Evolutionary conservation across 1,140 invertebrate genomes (phyloP).

Genomic region (Drosophila kikkawai): DNA sequence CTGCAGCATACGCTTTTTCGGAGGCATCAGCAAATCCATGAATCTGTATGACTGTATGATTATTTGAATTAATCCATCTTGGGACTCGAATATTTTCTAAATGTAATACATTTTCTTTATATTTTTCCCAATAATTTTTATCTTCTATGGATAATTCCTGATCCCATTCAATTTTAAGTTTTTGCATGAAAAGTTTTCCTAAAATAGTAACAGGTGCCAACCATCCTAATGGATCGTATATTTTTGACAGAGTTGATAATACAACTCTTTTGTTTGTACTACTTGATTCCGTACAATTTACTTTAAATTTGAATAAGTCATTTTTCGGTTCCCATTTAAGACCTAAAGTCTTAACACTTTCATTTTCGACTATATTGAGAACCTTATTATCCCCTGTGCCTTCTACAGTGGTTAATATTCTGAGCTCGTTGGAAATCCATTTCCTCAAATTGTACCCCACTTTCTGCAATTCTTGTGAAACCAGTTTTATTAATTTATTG

Average conservation of each 20-base stretch:
- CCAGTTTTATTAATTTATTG: not conserved
- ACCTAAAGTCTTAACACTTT: not conserved
- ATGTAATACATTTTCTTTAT: too few relatives aligned
- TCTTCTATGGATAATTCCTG: conserved; percentile 1
- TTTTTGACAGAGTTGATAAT: conserved; percentile 6
- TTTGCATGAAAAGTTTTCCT: conserved; percentile 7
- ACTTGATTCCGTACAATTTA: not conserved
- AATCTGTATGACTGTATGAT: not conserved
- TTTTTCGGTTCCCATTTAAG: not conserved
- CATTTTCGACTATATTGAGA: not conserved
- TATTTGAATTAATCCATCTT: not conserved
- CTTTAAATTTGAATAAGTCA: not conserved
- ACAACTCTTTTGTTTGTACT: not conserved
- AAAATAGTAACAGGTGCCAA: too few relatives aligned
- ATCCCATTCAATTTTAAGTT: conserved; percentile 9
- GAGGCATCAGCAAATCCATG: not conserved
- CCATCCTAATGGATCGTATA: conserved; percentile 1
- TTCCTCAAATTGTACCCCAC: not conserved
- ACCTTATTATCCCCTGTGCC: not conserved
- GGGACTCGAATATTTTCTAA: not conserved
- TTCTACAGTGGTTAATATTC: not conserved
- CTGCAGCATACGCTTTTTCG: not conserved
- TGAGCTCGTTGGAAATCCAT: not conserved
- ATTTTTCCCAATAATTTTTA: not conserved
- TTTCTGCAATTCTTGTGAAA: not conserved